Evolutionary conservation across 2,797 vertebrate genomes (phyloP), one percentile per base, ranked within the genome.

Genomic region (Sciaenops ocellatus): DNA sequence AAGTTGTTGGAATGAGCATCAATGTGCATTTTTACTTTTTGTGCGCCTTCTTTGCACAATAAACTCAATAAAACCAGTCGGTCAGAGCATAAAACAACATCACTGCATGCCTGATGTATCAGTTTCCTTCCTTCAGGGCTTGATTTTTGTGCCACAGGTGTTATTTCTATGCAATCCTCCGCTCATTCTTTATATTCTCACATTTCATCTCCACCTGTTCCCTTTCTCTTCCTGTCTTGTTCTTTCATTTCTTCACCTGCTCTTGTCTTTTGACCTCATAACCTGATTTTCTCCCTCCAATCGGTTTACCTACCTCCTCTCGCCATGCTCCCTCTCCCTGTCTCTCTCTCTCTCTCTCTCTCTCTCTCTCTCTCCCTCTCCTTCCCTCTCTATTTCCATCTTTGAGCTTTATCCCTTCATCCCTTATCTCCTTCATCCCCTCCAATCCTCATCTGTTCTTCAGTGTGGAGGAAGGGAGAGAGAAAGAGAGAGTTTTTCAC

Each of bases 341-440:
- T 59, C 73, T 56, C 52, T 75, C 70, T 41, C 72, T 52, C 66
- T 26, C 30, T 38, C 71, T 68, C 22, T 26, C 55, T 63, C 69
- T 20, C 69, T 15, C 71, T 55, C 76, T 50, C 59, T 77, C 66
- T 69, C 84, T 69, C 84, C 78, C 78, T 48, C 76, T 85, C 72
- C 52, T 62, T 69, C 79, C 66, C 84, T 93, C 92, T 93, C 90
- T 93, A 88, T 95, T 94, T 94, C 93, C 92, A 93, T 95, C 94
- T 89, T 91, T 93, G 91, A 89, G 89, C 94, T 90, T 95, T 95
- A 95, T 96, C 95, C 91, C 89, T 92, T 95, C 94, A 95, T 95
- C 94, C 93, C 88, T 96, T 94, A 96, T 95, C 94, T 95, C 92
- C 94, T 93, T 95, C 95, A 96, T 96, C 95, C 94, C 78, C 88